Evolutionary conservation across 2,113 vertebrate genomes (phyloP).

Genomic region (Brachyistius frenatus): DNA sequence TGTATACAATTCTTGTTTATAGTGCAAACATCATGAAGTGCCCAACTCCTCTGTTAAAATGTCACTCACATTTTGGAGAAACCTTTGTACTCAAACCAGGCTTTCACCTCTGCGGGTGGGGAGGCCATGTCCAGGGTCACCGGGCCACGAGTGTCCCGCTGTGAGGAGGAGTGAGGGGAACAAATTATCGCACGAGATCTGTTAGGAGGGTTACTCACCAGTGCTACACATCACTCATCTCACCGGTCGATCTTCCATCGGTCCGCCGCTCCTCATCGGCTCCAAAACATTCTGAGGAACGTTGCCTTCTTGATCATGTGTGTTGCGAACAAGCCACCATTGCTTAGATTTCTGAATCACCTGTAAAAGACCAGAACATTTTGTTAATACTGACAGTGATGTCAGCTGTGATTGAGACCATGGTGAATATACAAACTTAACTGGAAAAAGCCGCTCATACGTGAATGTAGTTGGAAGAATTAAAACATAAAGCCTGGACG

Average conservation of each 20-base stretch:
- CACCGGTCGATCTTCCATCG: conserved; percentile 48
- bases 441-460: no score
- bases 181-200: background rate
- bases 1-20: background rate
- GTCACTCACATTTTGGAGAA: conserved; percentile 88
- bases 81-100: conserved; percentile 89
- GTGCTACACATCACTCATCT: background rate
- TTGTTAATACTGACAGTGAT: no score
- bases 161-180: background rate
- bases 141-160: conserved; percentile 45
- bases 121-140: conserved; percentile 82
- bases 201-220: background rate
- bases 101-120: conserved; percentile 85
- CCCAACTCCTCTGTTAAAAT: no score
- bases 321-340: conserved; percentile 92
- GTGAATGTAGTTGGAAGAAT: no score
- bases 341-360: conserved; percentile 88
- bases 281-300: conserved; percentile 92
- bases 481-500: accelerated
- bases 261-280: conserved; percentile 24
- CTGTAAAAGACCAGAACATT: conserved; percentile 68
- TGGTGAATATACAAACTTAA: background rate
- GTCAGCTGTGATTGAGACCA: no score
- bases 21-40: background rate
- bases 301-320: conserved; percentile 78